Evolutionary conservation across 2,797 vertebrate genomes (phyloP).

Genomic region (Antennarius maculatus): DNA sequence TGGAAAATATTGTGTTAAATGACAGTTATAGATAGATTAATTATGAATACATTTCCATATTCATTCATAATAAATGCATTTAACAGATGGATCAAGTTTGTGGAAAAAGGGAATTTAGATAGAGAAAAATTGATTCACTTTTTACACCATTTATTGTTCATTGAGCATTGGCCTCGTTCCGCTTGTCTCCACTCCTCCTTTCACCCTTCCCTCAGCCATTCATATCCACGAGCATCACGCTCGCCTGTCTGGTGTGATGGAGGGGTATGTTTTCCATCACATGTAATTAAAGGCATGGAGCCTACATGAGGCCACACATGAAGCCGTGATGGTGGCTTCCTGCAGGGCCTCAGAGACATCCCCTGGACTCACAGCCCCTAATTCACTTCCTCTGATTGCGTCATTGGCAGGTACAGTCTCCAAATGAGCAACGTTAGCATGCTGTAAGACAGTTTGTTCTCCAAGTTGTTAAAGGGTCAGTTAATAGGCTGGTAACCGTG

Average conservation of each 20-base stretch:
- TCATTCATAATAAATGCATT: too few relatives aligned
- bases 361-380: conserved; percentile 53
- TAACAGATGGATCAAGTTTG: too few relatives aligned
- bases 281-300: conserved; percentile 61
- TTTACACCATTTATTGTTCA: too few relatives aligned
- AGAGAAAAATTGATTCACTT: too few relatives aligned
- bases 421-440: conserved; percentile 29
- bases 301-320: conserved; percentile 71
- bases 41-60: too few relatives aligned
- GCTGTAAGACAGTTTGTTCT: conserved; percentile 15
- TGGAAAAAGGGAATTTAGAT: too few relatives aligned
- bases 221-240: conserved; percentile 28
- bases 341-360: conserved; percentile 50
- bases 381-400: conserved; percentile 50
- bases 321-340: conserved; percentile 55
- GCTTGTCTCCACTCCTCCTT: conserved; percentile 20
- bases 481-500: conserved; percentile 20
- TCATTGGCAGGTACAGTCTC: conserved; percentile 60
- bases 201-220: conserved; percentile 24
- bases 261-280: conserved; percentile 73
- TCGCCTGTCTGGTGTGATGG: conserved; percentile 41
- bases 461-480: conserved; percentile 40
- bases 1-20: too few relatives aligned
- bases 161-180: conserved; percentile 19
- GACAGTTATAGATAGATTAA: too few relatives aligned